Conservation (phyloP, 2,113 vertebrate genomes). For the Tenrec ecaudatus region DNA sequence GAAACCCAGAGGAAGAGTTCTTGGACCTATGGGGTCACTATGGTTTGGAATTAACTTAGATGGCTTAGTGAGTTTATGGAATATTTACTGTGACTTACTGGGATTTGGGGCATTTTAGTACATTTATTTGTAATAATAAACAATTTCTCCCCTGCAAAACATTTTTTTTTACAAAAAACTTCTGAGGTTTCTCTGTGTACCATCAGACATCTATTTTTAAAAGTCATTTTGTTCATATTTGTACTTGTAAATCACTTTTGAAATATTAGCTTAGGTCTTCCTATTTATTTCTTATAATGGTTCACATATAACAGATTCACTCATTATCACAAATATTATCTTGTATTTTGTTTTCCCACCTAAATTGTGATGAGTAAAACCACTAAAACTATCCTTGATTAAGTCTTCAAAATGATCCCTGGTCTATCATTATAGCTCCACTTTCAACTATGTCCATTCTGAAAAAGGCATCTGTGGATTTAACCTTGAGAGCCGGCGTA, state of each 20-base stretch:
- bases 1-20: no score
- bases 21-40: no score
- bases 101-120: no score
- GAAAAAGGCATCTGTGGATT: not conserved
- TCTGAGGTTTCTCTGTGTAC: not conserved
- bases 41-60: no score
- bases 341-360: conserved; percentile 42
- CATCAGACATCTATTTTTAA: not conserved
- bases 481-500: not conserved
- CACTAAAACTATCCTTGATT: not conserved
- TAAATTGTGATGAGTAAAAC: not conserved
- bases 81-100: no score
- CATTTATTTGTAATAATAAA: not conserved
- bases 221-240: not conserved
- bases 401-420: not conserved
- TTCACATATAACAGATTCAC: not conserved
- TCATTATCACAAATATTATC: not conserved
- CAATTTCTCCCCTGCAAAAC: not conserved
- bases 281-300: not conserved
- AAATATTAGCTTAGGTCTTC: not conserved
- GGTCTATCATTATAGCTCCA: not conserved
- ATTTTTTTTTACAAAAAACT: not conserved
- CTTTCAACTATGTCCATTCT: not conserved
- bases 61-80: no score
- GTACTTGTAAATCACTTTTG: conserved; percentile 10